Conservation (phyloP, 2,797 vertebrate genomes). For the Characodon lateralis region DNA sequence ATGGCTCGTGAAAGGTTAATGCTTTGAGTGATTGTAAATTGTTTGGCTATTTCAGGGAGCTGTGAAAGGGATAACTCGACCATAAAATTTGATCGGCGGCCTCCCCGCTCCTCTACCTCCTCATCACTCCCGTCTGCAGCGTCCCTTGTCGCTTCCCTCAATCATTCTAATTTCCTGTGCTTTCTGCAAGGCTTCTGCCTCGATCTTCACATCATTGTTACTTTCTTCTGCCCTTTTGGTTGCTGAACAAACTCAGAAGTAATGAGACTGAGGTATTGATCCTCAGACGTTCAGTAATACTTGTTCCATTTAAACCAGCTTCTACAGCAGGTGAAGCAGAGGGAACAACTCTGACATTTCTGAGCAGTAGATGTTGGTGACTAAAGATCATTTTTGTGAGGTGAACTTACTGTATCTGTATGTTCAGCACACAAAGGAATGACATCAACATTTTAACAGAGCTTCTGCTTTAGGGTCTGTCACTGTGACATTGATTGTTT, state of each 20-base stretch:
- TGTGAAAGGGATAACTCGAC: slow-evolving; percentile 69
- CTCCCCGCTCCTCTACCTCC: slow-evolving; percentile 30
- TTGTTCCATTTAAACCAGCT: background rate
- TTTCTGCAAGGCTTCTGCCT: slow-evolving; percentile 1
- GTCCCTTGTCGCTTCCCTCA: slow-evolving; percentile 43
- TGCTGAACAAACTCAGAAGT: slow-evolving; percentile 7
- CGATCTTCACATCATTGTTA: background rate
- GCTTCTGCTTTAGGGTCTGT: background rate
- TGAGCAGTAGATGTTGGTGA: background rate
- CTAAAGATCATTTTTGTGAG: background rate
- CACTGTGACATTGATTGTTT: background rate
- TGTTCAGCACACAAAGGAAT: background rate
- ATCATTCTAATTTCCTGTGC: slow-evolving; percentile 42
- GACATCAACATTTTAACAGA: background rate
- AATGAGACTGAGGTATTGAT: slow-evolving; percentile 1
- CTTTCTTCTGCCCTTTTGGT: slow-evolving; percentile 19
- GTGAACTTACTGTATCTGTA: background rate
- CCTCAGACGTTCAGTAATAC: background rate
- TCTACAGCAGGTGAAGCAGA: background rate
- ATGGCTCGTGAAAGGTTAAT: slow-evolving; percentile 77
- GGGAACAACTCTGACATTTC: background rate
- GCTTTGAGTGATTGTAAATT: slow-evolving; percentile 76
- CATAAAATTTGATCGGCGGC: slow-evolving; percentile 72
- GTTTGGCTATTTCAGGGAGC: slow-evolving; percentile 72
- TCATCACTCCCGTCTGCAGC: slow-evolving; percentile 31